Evolutionary conservation across 2,113 vertebrate species (phyloP).

Genomic region (Oenanthe oenanthe): DNA sequence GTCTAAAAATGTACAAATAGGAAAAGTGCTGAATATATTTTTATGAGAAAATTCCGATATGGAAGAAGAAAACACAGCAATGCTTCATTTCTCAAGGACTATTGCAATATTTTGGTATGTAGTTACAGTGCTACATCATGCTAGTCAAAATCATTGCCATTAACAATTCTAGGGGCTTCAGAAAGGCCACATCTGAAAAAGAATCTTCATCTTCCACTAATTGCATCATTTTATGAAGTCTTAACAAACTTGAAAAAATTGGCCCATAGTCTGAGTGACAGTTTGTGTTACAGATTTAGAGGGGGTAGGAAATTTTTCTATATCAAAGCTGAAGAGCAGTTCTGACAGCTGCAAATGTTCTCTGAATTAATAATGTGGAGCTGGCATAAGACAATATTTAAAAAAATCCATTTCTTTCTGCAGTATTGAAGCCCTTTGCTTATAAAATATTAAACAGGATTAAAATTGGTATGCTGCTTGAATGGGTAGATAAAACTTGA

Average conservation of each 20-base stretch:
- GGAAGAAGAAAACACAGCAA: background rate
- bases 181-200: conserved; percentile 42
- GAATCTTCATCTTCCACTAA: conserved; percentile 50
- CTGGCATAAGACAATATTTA: conserved; percentile 20
- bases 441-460: conserved; percentile 35
- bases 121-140: background rate
- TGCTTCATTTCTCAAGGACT: background rate
- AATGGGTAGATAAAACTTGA: background rate
- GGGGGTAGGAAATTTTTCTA: conserved; percentile 43
- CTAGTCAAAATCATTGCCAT: conserved; percentile 15
- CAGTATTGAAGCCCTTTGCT: background rate
- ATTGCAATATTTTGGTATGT: background rate
- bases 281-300: conserved; percentile 64
- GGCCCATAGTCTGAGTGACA: conserved; percentile 53
- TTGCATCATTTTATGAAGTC: conserved; percentile 58
- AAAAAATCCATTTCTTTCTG: conserved; percentile 15
- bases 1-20: background rate
- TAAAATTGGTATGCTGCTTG: conserved; percentile 12
- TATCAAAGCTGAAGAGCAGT: conserved; percentile 47
- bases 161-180: conserved; percentile 16
- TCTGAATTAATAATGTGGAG: conserved; percentile 50
- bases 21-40: background rate
- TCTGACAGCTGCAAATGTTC: conserved; percentile 42
- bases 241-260: conserved; percentile 53
- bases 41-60: background rate